These are phyloP conservation scores for Eleutherodactylus coqui DNA, from an alignment of 2,797 vertebrate genomes.

Conservation along the genomic window DNA sequence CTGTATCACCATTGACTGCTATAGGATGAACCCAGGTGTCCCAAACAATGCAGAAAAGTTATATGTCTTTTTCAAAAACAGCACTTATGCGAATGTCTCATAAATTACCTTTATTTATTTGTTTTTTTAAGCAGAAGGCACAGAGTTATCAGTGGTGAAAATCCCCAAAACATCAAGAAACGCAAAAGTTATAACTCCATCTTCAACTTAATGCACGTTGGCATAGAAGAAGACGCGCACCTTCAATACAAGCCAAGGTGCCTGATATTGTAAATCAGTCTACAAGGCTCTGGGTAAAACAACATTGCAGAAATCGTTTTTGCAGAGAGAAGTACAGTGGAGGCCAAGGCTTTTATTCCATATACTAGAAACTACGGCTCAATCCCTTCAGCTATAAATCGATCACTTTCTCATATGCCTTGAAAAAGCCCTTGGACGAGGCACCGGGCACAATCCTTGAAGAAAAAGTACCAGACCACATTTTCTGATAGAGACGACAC, in stretches of 20 bases:
- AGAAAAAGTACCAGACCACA: constrained; percentile 14
- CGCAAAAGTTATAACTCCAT: constrained; percentile 24
- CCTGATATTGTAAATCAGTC: constrained; percentile 39
- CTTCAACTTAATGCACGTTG: constrained; percentile 27
- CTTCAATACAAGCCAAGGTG: constrained; percentile 31
- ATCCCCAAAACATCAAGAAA: background rate
- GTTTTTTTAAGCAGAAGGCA: background rate
- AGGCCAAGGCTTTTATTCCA: constrained; percentile 34
- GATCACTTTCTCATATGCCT: constrained; percentile 31
- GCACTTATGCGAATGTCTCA: background rate
- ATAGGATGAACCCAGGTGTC: background rate
- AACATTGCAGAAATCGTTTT: constrained; percentile 28
- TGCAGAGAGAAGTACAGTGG: constrained; percentile 27
- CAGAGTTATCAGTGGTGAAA: constrained; percentile 1
- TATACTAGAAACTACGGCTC: constrained; percentile 16
- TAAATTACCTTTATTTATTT: background rate
- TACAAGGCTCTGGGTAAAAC: constrained; percentile 27
- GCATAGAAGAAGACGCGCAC: background rate
- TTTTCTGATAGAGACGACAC: background rate
- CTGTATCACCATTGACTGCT: no score
- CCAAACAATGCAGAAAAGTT: background rate
- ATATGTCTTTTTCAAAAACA: background rate
- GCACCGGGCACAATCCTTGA: constrained; percentile 28
- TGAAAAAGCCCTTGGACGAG: constrained; percentile 29
- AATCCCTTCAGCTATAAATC: constrained; percentile 41